Percentiles rank a stretch among this genome's conserved stretches.
These are phyloP conservation scores for Drosophila subquinaria DNA, from an alignment of 2,888 invertebrate genomes.

Conservation along the genomic window DNA sequence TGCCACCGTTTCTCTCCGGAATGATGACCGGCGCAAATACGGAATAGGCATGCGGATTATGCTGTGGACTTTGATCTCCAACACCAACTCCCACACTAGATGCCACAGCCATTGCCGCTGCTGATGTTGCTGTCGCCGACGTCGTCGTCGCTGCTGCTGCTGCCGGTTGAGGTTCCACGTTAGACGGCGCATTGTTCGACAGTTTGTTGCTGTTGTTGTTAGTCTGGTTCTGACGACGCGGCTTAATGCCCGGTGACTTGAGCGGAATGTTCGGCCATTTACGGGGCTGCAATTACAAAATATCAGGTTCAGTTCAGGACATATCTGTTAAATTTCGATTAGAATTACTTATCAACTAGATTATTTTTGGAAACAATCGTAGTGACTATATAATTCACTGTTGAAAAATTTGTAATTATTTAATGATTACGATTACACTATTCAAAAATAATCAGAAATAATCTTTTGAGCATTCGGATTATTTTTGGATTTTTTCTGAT, in stretches of 20 bases:
- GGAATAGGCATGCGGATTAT: slow-evolving; percentile 80
- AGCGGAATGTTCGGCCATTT: slow-evolving; percentile 94
- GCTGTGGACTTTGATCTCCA: slow-evolving; percentile 73
- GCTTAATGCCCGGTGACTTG: slow-evolving; percentile 96
- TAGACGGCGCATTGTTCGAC: slow-evolving; percentile 70
- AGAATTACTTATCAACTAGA: too few species aligned
- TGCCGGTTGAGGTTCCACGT: slow-evolving; percentile 66
- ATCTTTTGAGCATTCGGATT: too few species aligned
- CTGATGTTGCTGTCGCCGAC: slow-evolving; percentile 39
- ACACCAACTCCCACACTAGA: slow-evolving; percentile 27
- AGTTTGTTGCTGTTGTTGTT: slow-evolving; percentile 77
- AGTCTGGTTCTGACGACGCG: slow-evolving; percentile 86
- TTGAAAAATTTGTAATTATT: too few species aligned
- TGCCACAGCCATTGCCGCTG: slow-evolving; percentile 36
- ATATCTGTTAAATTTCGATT: too few species aligned
- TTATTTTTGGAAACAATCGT: too few species aligned
- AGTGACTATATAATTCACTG: too few species aligned
- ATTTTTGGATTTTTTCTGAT: too few species aligned
- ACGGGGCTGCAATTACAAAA: slow-evolving; percentile 87
- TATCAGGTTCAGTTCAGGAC: neutral
- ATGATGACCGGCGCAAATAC: slow-evolving; percentile 85
- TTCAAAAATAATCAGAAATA: too few species aligned
- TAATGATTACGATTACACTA: too few species aligned
- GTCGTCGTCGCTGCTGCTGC: slow-evolving; percentile 43
- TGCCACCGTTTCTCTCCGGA: slow-evolving; percentile 82